phyloP scores from a whole-genome alignment of 1,140 invertebrate species.

The Probaryconus sp. region DNA sequence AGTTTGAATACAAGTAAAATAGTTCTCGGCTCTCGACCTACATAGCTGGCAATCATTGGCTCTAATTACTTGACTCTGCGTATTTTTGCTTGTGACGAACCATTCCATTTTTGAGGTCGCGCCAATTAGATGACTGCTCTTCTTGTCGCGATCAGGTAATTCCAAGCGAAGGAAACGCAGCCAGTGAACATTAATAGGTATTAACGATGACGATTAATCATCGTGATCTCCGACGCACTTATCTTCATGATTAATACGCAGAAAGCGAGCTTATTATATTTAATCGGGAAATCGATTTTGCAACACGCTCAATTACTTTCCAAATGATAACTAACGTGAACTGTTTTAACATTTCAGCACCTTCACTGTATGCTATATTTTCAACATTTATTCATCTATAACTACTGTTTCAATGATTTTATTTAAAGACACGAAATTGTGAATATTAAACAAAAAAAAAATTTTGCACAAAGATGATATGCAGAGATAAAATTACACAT shows the following conservation, averaged over 20 bases:
- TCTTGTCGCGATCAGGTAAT: conserved; percentile 59
- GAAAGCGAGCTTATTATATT: conserved; percentile 48
- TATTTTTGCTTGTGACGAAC: conserved; percentile 43
- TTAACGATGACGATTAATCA: conserved; percentile 57
- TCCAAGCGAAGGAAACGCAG: conserved; percentile 47
- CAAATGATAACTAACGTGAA: conserved; percentile 29
- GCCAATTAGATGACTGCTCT: conserved; percentile 51
- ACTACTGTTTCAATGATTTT: conserved; percentile 14
- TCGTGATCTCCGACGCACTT: conserved; percentile 38
- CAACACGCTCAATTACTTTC: conserved; percentile 37
- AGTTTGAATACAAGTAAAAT: conserved; percentile 21
- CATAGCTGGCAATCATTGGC: conserved; percentile 56
- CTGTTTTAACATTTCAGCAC: conserved; percentile 33
- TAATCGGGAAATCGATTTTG: conserved; percentile 56
- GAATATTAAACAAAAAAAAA: no score
- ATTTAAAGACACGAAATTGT: no score
- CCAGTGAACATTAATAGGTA: conserved; percentile 49
- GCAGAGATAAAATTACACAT: no score
- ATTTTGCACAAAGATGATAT: no score
- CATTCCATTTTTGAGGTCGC: conserved; percentile 58
- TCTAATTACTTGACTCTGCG: conserved; percentile 55
- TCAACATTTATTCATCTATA: no score
- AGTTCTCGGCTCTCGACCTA: conserved; percentile 16
- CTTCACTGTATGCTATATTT: no score
- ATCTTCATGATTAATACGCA: conserved; percentile 45